Base-by-base conservation (phyloP, 2,113 vertebrate genomes). In the Phrynosoma platyrhinos region DNA sequence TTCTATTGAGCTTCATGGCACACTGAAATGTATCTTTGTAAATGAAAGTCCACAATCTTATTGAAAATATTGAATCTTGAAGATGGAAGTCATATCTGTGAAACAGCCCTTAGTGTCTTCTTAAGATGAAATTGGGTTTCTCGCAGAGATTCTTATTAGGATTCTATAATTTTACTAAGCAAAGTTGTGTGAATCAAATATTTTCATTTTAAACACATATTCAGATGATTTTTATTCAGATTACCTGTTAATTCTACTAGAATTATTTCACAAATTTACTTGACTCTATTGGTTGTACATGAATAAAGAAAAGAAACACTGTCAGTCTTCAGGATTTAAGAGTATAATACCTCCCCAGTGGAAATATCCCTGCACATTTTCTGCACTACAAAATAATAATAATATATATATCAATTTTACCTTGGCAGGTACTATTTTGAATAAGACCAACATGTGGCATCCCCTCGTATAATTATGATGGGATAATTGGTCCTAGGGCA, bases 401-500 rank as follows among this genome's bases (percentile, higher is more conserved):
- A n/a, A n/a, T 36, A 36, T 36, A 21, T 23, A 1, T 84, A 62
- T 42, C 2, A 0, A 0, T 82, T 94, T 91, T 82, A 92, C 5
- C 20, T 85, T 66, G 69, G 77, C 74, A 53, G 36, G 4, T 69
- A 82, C 9, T 42, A 55, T 91, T 91, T 93, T 88, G 23, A 93
- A 36, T 79, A 88, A 83, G 88, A 83, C 12, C 77, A 81, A 90
- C 66, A 32, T 68, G 36, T 87, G 42, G 42, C 64, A 91, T 79
- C 40, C 82, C 80, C 32, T 84, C 86, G 7, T 32, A 83, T 55
- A 87, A 90, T 92, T 91, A 89, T 85, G 71, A 78, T 75, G 84
- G 93, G 83, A 64, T 92, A 93, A 94, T 93, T 94, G 89, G 76
- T 85, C 84, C 72, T 90, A 42, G 25, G 81, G 81, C 88, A 82